Evolutionary conservation across 2,113 vertebrate species (phyloP), one percentile per base, ranked within the genome.

Genomic region (Aptenodytes forsteri): DNA sequence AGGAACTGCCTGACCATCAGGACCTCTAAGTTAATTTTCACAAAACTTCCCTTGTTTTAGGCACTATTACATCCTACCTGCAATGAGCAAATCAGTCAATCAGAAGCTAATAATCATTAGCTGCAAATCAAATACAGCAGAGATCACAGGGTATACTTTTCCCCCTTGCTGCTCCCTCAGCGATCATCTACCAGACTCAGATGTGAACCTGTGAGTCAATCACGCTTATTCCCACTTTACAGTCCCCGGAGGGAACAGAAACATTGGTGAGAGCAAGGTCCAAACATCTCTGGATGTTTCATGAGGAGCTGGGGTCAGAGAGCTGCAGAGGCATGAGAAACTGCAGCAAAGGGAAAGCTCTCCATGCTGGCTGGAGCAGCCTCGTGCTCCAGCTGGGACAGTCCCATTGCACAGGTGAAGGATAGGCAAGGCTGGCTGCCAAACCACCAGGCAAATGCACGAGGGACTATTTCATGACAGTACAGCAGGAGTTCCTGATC

Each of bases 271-370:
- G 8, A 83, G 50, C 22, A 34, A n/a, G 23, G 44, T 58, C 42
- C 26, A 21, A 56, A 36, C 34, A 13, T 4, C 64, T 64, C 59
- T 18, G 54, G 42, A 15, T 52, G 11, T 34, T 81, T 14, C 5
- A 1, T 0, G 3, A 62, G 58, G 22, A 72, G 58, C 47, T 72
- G 64, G 29, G 11, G 25, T 46, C 52, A n/a, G 50, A n/a, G 55
- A 50, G 40, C 27, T 71, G 56, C 67, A 36, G 50, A 64, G 52
- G 10, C 6, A 13, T 0, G 8, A 38, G n/a, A 15, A 62, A 34
- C 21, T 0, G 0, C 23, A 38, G 47, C 38, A 65, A n/a, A 66
- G 42, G 15, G 18, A 20, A 32, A n/a, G 12, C 2, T 69, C 54
- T 64, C 27, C 55, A 5, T 2, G 34, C 73, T 47, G 30, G 13